Conservation (phyloP, 2,888 invertebrate species). For the Exephanes ischioxanthus region DNA sequence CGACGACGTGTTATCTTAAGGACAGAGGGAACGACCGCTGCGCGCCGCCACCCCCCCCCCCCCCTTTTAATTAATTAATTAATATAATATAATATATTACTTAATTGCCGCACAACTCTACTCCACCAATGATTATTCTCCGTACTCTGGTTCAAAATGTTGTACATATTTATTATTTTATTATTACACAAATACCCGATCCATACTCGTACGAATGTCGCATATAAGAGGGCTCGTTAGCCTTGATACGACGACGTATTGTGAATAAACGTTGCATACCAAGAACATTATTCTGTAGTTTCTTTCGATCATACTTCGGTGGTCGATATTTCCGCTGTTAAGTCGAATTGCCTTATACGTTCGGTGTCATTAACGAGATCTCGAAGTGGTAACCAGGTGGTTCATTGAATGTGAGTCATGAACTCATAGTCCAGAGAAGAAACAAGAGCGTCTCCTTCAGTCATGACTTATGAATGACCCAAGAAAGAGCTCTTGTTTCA, state of each 20-base stretch:
- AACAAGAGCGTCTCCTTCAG: not conserved
- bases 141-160: slow-evolving; percentile 76
- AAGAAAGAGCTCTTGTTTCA: not conserved
- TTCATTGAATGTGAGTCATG: not conserved
- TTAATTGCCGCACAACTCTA: slow-evolving; percentile 45
- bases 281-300: slow-evolving; percentile 18
- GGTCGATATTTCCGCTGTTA: not conserved
- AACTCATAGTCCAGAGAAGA: too few relatives aligned
- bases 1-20: not conserved
- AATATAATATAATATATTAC: slow-evolving; percentile 43
- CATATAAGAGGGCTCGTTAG: slow-evolving; percentile 31
- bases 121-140: slow-evolving; percentile 65
- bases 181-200: slow-evolving; percentile 58
- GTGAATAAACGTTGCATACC: slow-evolving; percentile 77
- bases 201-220: slow-evolving; percentile 48
- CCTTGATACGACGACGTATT: slow-evolving; percentile 67
- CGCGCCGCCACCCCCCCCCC: not conserved
- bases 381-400: not conserved
- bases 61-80: slow-evolving; percentile 36
- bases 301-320: not conserved
- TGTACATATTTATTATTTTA: slow-evolving; percentile 80
- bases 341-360: not conserved
- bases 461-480: not conserved
- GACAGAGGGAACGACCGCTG: not conserved
- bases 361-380: not conserved